Evolutionary conservation across 2,888 invertebrate genomes (phyloP), one percentile per base, ranked within the genome.

Genomic region (Penaeus monodon): DNA sequence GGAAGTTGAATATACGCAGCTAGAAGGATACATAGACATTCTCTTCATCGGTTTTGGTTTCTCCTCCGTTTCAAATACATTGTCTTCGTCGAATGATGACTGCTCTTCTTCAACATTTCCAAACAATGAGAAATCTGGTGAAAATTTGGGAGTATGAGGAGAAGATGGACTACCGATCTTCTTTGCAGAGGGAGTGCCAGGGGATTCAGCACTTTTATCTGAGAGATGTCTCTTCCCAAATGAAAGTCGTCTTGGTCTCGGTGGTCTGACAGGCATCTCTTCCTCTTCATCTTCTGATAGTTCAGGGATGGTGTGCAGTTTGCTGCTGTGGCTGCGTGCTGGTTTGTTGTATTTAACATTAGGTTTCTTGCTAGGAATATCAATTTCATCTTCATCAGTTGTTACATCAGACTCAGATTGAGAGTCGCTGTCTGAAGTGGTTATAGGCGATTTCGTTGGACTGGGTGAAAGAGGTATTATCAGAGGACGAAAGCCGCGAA

Each of bases 301-400:
- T 74, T 87, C 87, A 57, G 83, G 87, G 22, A 87, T 87, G n/a
- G 87, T 87, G 74, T 87, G 87, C 10, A 87, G 76, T 63, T 87
- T 87, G 66, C 63, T 87, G 8, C 44, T 70, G 68, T 80, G 87
- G n/a, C 87, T 84, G 6, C 74, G 79, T 20, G 87, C 79, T 12
- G 87, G 87, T 57, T 76, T 87, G 27, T 14, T 84, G 74, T 33
- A 87, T 44, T 84, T 87, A 8, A 73, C 27, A 24, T 38, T 84
- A 6, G 79, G 80, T 63, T 84, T 87, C 17, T 33, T 29, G 33
- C 65, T 27, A 22, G 68, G 44, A 29, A 84, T n/a, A 10, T 87
- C 87, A 17, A 87, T 84, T 29, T 87, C 87, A 70, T 87, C 87
- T 44, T 87, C 87, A 57, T 87, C 87, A 17, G 87, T 87, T 12